Percentiles rank a stretch among this genome's conserved stretches.
Conservation (phyloP, 1,140 invertebrate genomes). For the Halictus rubicundus region DNA sequence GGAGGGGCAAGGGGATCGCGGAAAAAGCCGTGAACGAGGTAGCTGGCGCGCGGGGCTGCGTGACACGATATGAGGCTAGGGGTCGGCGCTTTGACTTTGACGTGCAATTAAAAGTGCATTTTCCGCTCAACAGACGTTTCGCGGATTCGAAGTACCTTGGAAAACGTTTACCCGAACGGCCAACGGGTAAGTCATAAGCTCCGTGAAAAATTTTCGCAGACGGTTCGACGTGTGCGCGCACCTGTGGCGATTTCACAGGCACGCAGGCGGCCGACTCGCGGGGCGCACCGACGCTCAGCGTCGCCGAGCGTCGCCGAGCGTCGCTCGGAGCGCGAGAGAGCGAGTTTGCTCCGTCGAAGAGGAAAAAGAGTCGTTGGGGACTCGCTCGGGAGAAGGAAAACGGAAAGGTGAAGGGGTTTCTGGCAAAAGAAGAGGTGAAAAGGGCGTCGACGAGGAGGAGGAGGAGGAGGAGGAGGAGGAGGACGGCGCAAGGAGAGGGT, state of each 20-base stretch:
- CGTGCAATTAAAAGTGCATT: constrained; percentile 47
- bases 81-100: constrained; percentile 44
- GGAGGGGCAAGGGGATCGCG: not conserved
- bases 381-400: not conserved
- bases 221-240: constrained; percentile 26
- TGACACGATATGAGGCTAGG: constrained; percentile 27
- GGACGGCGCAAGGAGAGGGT: not conserved
- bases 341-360: not conserved
- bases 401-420: not conserved
- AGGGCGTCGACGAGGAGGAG: constrained; percentile 28
- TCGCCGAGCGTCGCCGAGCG: not conserved
- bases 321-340: no score
- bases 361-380: constrained; percentile 10
- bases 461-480: not conserved
- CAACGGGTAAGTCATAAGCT: constrained; percentile 18
- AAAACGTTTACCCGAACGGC: constrained; percentile 39
- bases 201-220: constrained; percentile 43
- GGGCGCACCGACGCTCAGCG: no score
- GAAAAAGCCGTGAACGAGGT: constrained; percentile 22
- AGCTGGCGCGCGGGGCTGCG: not conserved
- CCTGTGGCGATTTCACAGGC: constrained; percentile 35
- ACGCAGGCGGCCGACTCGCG: no score
- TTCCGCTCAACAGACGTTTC: constrained; percentile 39
- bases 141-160: constrained; percentile 40
- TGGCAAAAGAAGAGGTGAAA: constrained; percentile 36